Evolutionary conservation across 2,797 vertebrate species (phyloP).

Genomic region (Arnoldichthys spilopterus): DNA sequence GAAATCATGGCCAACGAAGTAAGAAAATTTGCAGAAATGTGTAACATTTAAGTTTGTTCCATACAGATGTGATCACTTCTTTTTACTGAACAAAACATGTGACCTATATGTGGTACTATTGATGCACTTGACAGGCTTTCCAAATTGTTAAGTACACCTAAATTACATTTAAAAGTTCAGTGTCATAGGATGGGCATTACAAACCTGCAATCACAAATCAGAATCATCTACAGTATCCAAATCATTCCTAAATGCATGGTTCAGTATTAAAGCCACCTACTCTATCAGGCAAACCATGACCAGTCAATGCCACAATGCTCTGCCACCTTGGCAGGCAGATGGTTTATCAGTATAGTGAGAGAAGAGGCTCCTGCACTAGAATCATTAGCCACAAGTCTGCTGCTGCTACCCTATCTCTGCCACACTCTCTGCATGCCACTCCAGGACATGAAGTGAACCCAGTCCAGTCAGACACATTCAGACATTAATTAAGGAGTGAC

Average conservation of each 20-base stretch:
- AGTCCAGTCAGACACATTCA: slow-evolving; percentile 43
- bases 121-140: too few relatives aligned
- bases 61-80: too few relatives aligned
- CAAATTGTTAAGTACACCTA: too few relatives aligned
- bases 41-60: too few relatives aligned
- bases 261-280: background rate
- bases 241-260: background rate
- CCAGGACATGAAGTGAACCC: slow-evolving; percentile 32
- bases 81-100: too few relatives aligned
- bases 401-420: background rate
- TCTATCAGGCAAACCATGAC: background rate
- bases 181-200: background rate
- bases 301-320: background rate
- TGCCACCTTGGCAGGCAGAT: background rate
- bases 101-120: too few relatives aligned
- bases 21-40: too few relatives aligned
- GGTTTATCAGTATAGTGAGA: slow-evolving; percentile 1
- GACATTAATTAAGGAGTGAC: slow-evolving; percentile 40
- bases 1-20: too few relatives aligned
- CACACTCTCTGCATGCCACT: slow-evolving; percentile 32
- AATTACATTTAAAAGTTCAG: background rate
- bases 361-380: background rate
- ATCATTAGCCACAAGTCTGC: slow-evolving; percentile 32
- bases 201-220: background rate
- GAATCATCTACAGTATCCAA: background rate